Evolutionary conservation across 1,140 invertebrate genomes (phyloP), one percentile per base, ranked within the genome.

Genomic region (Cyphomyrmex costatus): DNA sequence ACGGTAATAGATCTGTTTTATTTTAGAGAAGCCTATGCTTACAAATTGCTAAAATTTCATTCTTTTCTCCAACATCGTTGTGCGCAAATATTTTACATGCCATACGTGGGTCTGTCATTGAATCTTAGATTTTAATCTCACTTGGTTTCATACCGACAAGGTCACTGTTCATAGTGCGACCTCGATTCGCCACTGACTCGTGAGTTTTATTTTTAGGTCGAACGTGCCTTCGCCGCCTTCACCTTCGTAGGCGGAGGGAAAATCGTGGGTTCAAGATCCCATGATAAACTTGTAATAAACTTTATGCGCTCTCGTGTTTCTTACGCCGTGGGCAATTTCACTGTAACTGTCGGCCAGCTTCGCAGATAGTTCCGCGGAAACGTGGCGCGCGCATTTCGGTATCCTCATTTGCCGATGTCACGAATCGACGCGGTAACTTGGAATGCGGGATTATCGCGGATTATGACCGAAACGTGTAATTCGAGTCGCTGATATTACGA

Each of bases 41-140:
- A 70, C 65, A 19, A 56, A 71, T 71, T 53, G 30, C 16, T 14
- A 56, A 49, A 30, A 71, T 82, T 46, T 83, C 76, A 27, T 49
- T 42, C 24, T 30, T 42, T 46, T 46, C 30, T 5, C 12, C 24
- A 8, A 36, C 24, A 27, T 7, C 46, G 3, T 3, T 3, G 42
- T 0, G 19, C 7, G 21, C 27, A 30, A 82, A 76, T 76, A 70
- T 80, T 87, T 71, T 24, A 42, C 53, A 19, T 61, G 27, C 36
- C 68, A 49, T 21, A 46, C 56, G 71, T 27, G n/a, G 42, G 53
- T 7, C 51, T 51, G 21, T 12, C 33, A 58, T 63, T 77, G 58
- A 77, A 77, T 63, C 68, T 60, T 63, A 68, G 78, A 91, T 88
- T 60, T 88, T 68, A 87, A 88, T 88, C 70, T 92, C 85, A 51